Percentiles rank a stretch among this genome's conserved stretches.
Evolutionary conservation across 2,797 vertebrate species (phyloP).

Genomic region (Natrix natrix): DNA sequence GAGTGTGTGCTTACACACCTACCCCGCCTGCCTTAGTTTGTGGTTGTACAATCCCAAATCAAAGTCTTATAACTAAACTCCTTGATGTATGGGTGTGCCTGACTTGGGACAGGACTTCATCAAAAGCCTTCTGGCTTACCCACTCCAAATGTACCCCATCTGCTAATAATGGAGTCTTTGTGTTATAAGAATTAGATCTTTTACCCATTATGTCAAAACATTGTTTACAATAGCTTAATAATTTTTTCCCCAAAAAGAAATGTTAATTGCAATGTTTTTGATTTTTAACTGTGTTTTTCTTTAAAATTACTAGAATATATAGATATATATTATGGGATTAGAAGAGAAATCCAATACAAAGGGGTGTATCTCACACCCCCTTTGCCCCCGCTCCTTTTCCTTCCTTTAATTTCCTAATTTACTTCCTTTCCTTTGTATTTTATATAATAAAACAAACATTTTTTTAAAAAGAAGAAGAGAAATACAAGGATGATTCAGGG

Average conservation of each 20-base stretch:
- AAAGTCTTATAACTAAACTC: background rate
- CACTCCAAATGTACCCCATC: background rate
- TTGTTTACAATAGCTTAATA: background rate
- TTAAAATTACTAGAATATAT: background rate
- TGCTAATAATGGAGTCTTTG: background rate
- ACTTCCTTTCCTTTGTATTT: too few relatives aligned
- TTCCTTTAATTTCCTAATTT: too few relatives aligned
- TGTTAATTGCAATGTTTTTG: background rate
- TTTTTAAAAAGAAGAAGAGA: background rate
- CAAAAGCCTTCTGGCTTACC: background rate
- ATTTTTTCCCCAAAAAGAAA: background rate
- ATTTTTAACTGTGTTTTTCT: background rate
- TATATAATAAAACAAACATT: too few relatives aligned
- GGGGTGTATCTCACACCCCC: too few relatives aligned
- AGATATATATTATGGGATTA: background rate
- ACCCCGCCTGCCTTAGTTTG: background rate
- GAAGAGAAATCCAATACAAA: background rate
- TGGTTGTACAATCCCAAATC: background rate
- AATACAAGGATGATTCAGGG: background rate
- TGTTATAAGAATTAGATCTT: background rate
- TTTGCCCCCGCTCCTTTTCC: too few relatives aligned
- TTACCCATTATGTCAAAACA: background rate
- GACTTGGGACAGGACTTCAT: background rate
- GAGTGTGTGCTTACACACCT: background rate
- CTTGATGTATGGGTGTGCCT: background rate